Evolutionary conservation across 64 coral and sea anemone species (phyloP).

Genomic region (Montipora cactus): DNA sequence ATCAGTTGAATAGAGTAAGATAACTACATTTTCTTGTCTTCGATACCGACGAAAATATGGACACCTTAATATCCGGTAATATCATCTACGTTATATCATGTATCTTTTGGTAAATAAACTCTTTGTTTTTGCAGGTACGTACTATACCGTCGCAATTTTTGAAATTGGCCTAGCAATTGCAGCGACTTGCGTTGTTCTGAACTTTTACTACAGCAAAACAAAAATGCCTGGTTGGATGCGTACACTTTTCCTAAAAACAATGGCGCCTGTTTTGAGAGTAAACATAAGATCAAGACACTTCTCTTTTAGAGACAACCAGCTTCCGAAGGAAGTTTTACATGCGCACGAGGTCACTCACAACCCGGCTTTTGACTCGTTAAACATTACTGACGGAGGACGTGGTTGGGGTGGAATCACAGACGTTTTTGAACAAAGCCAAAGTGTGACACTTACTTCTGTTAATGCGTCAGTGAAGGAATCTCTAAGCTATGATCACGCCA

Average conservation of each 20-base stretch:
- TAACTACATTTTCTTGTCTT: too few species aligned
- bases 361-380: constrained; percentile 10
- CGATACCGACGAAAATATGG: too few species aligned
- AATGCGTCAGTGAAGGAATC: not conserved
- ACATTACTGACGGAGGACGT: not conserved
- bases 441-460: not conserved
- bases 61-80: too few species aligned
- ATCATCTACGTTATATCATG: too few species aligned
- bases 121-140: constrained; percentile 46
- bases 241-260: constrained; percentile 37
- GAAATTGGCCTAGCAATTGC: constrained; percentile 80
- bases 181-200: constrained; percentile 78
- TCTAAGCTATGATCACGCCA: not conserved
- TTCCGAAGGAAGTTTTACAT: not conserved
- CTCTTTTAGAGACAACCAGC: not conserved
- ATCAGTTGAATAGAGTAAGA: too few species aligned
- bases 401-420: constrained; percentile 4
- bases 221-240: constrained; percentile 83
- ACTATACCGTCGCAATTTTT: constrained; percentile 81
- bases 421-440: constrained; percentile 29
- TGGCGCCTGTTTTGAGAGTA: constrained; percentile 60
- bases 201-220: constrained; percentile 88
- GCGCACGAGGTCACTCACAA: constrained; percentile 17
- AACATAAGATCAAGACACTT: constrained; percentile 5
- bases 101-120: too few species aligned